Evolutionary conservation across 2,113 vertebrate species (phyloP).

Genomic region (Lutjanus erythropterus): DNA sequence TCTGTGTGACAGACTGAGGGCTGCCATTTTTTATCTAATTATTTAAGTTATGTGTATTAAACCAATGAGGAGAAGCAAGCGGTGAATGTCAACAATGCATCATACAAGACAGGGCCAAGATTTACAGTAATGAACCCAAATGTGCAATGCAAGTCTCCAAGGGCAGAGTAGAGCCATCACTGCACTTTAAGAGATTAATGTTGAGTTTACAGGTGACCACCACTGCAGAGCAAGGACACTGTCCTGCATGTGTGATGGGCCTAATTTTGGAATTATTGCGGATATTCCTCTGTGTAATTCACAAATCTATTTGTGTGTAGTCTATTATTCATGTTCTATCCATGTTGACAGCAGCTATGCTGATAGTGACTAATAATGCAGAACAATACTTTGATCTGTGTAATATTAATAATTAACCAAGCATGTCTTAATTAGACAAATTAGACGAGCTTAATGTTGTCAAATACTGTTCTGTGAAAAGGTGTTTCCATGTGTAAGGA

Average conservation of each 20-base stretch:
- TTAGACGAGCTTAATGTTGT: constrained; percentile 3
- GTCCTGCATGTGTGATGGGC: constrained; percentile 39
- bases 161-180: constrained; percentile 52
- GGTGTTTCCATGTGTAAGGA: neutral
- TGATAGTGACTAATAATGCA: constrained; percentile 20
- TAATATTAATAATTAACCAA: constrained; percentile 15
- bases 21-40: constrained; percentile 28
- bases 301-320: constrained; percentile 23
- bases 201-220: constrained; percentile 70
- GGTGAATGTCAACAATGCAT: constrained; percentile 48
- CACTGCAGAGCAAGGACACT: constrained; percentile 51
- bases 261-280: constrained; percentile 48
- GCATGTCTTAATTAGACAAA: constrained; percentile 7
- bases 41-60: constrained; percentile 22
- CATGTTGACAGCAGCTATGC: constrained; percentile 13
- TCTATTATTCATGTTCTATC: constrained; percentile 15
- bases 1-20: neutral
- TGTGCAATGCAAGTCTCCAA: constrained; percentile 41
- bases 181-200: constrained; percentile 77
- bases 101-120: constrained; percentile 40
- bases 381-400: constrained; percentile 22
- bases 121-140: constrained; percentile 68
- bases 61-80: constrained; percentile 31
- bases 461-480: neutral
- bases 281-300: constrained; percentile 30